phyloP scores from a whole-genome alignment of 2,888 invertebrate species.

The Malachius bipustulatus region DNA sequence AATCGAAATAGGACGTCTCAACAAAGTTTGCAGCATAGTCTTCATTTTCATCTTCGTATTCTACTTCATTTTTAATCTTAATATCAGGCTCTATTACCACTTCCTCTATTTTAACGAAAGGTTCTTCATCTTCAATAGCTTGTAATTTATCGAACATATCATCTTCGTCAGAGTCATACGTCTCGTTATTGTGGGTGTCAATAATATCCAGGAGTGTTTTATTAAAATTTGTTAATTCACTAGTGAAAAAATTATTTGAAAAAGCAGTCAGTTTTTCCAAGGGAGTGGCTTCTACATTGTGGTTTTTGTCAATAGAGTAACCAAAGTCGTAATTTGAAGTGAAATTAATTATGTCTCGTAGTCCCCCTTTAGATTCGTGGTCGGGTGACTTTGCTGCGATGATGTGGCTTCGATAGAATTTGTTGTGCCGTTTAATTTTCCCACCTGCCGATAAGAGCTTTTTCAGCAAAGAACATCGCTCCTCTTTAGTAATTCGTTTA shows the following conservation, averaged over 20 bases:
- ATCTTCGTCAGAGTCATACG: slow-evolving; percentile 24
- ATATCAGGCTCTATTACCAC: slow-evolving; percentile 32
- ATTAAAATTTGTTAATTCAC: slow-evolving; percentile 31
- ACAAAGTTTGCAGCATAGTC: slow-evolving; percentile 10
- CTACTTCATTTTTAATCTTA: slow-evolving; percentile 24
- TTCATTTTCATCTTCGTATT: slow-evolving; percentile 20
- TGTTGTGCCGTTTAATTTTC: slow-evolving; percentile 19
- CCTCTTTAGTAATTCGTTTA: slow-evolving; percentile 33
- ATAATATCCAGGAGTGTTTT: slow-evolving; percentile 31
- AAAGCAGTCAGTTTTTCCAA: slow-evolving; percentile 31
- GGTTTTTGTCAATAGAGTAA: slow-evolving; percentile 25
- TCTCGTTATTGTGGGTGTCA: slow-evolving; percentile 25
- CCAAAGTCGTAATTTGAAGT: slow-evolving; percentile 34
- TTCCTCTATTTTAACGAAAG: slow-evolving; percentile 27
- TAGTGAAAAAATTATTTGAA: slow-evolving; percentile 31
- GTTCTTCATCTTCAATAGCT: slow-evolving; percentile 15
- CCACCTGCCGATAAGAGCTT: slow-evolving; percentile 25
- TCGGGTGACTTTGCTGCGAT: not conserved
- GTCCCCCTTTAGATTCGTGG: slow-evolving; percentile 22
- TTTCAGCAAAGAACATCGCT: slow-evolving; percentile 32
- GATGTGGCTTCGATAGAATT: slow-evolving; percentile 10
- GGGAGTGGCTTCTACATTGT: slow-evolving; percentile 28
- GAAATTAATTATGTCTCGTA: slow-evolving; percentile 31
- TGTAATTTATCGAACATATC: slow-evolving; percentile 22
- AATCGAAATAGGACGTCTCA: slow-evolving; percentile 18